A percentile compares a stretch with the other conserved stretches of the same genome.
These are phyloP conservation scores for Hypomecis atomaria DNA, from an alignment of 2,888 invertebrate species.

Conservation along the genomic window DNA sequence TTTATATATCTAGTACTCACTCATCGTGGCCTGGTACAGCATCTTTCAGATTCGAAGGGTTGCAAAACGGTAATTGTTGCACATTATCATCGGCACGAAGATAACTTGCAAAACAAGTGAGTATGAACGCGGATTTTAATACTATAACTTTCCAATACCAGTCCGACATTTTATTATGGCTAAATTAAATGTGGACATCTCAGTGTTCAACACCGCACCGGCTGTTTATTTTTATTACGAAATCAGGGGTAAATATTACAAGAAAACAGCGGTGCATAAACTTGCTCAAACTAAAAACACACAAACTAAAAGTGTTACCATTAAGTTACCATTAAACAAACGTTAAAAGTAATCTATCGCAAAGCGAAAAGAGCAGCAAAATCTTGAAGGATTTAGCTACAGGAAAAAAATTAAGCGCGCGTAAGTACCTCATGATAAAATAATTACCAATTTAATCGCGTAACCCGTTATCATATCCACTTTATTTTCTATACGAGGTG, in stretches of 20 bases:
- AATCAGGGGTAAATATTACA: conserved; percentile 59
- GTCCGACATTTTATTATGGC: conserved; percentile 75
- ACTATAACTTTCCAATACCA: conserved; percentile 78
- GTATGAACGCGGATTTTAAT: conserved; percentile 66
- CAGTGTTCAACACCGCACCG: conserved; percentile 56
- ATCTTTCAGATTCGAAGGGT: conserved; percentile 68
- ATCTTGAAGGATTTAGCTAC: too few species aligned
- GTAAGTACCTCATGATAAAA: too few species aligned
- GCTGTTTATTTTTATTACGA: conserved; percentile 64
- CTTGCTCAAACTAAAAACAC: conserved; percentile 14
- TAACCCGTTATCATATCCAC: too few species aligned
- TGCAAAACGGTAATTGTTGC: conserved; percentile 77
- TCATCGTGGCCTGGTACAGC: conserved; percentile 60
- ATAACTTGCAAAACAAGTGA: conserved; percentile 69
- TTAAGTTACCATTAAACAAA: neutral
- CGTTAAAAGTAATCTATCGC: neutral
- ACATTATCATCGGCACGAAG: conserved; percentile 72
- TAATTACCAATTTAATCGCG: too few species aligned
- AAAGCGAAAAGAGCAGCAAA: neutral
- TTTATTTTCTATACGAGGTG: too few species aligned
- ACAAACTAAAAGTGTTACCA: conserved; percentile 9
- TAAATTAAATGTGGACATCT: conserved; percentile 74
- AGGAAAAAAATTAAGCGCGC: too few species aligned
- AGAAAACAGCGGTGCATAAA: conserved; percentile 44
- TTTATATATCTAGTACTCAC: conserved; percentile 57